Evolutionary conservation across 2,888 invertebrate species (phyloP).

Genomic region (Meloe dianella): DNA sequence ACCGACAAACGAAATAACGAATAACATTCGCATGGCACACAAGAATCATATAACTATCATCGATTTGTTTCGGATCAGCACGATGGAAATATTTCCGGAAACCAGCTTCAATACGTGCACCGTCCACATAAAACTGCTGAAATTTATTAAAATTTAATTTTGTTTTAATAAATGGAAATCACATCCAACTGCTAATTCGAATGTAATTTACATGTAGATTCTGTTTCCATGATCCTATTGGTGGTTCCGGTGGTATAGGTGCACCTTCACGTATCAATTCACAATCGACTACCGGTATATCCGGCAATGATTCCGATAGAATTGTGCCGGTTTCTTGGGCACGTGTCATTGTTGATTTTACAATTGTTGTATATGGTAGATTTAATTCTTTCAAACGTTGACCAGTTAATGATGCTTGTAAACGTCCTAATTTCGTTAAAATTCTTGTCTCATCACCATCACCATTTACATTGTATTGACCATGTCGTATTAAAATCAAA

Average conservation of each 20-base stretch:
- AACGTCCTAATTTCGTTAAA: slow-evolving; percentile 80
- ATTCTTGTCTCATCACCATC: slow-evolving; percentile 73
- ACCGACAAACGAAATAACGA: slow-evolving; percentile 91
- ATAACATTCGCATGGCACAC: slow-evolving; percentile 99
- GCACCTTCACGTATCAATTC: slow-evolving; percentile 89
- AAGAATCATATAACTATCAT: slow-evolving; percentile 86
- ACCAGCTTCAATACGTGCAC: slow-evolving; percentile 93
- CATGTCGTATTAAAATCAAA: slow-evolving; percentile 90
- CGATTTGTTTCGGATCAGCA: slow-evolving; percentile 78
- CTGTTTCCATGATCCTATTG: slow-evolving; percentile 82
- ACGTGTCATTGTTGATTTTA: slow-evolving; percentile 91
- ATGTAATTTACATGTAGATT: slow-evolving; percentile 69
- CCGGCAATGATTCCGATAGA: slow-evolving; percentile 73
- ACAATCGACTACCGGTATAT: slow-evolving; percentile 68
- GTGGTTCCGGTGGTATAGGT: slow-evolving; percentile 93
- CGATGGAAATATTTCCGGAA: slow-evolving; percentile 93
- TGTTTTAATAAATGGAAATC: not conserved
- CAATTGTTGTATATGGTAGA: slow-evolving; percentile 79
- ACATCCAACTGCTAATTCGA: no score
- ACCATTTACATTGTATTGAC: slow-evolving; percentile 86
- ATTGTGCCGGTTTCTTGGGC: slow-evolving; percentile 91
- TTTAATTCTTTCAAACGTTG: slow-evolving; percentile 76
- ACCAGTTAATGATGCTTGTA: slow-evolving; percentile 88
- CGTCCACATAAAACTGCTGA: slow-evolving; percentile 92
- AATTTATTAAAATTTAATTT: slow-evolving; percentile 52